Evolutionary conservation across 2,797 vertebrate genomes (phyloP), one percentile per base, ranked within the genome.

Genomic region (Clamator glandarius): DNA sequence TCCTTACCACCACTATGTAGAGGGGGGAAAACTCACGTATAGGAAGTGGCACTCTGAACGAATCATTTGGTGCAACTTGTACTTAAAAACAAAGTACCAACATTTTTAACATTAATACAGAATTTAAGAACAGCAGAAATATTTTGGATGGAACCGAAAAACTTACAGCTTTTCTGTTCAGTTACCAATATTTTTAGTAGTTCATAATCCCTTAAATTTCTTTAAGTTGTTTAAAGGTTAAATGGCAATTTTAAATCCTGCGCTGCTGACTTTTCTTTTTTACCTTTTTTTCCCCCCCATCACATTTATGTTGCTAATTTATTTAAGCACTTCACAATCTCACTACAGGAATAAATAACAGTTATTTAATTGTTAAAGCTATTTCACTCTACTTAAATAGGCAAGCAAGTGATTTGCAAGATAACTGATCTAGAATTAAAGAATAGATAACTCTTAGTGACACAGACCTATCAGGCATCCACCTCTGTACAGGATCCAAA

Each of bases 51-150:
- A 24, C 17, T 83, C 15, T n/a, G 26, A 79, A 48, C 13, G 80
- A 79, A 57, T 67, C 1, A 54, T 57, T 48, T 2, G 0, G 11
- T 29, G 16, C 3, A 0, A 59, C 42, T 29, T 20, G 5, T 25
- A 90, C 5, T 84, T 68, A 35, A 15, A 57, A 85, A 55, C 9
- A 67, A 82, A 82, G n/a, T 26, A 42, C 6, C 10, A 41, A 15
- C 1, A 3, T 5, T 87, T 75, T 55, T 5, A 79, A 58, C 1
- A 4, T 5, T 48, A 59, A 28, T 16, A n/a, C 3, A 66, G 41
- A 36, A 15, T 57, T 31, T 41, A 75, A 58, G 84, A 75, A 11
- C 3, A 57, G 20, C 3, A 72, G 76, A 82, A 83, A 58, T 39
- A 24, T 50, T 88, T 42, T 7, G 6, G 8, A 55, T 61, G 7